Conservation (phyloP, 2,113 vertebrate genomes). For the Polypterus bichir region DNA sequence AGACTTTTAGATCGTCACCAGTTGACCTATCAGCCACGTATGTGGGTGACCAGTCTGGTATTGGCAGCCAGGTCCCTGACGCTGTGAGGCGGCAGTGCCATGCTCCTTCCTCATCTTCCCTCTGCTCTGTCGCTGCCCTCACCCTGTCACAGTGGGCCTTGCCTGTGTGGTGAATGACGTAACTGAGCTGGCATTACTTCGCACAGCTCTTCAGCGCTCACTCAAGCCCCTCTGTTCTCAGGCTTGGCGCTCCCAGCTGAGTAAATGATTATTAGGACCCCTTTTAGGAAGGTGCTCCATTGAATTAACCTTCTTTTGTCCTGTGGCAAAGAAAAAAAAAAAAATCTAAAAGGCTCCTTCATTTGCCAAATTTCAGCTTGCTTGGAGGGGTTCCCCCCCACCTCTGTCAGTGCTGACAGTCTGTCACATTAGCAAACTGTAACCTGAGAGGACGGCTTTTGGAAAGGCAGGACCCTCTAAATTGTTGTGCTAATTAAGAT, state of each 20-base stretch:
- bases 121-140: too few relatives aligned
- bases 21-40: too few relatives aligned
- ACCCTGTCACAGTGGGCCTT: too few relatives aligned
- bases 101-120: too few relatives aligned
- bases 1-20: too few relatives aligned
- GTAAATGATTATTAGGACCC: slow-evolving; percentile 62
- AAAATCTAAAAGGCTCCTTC: slow-evolving; percentile 35
- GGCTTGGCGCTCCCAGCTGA: slow-evolving; percentile 38
- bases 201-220: too few relatives aligned
- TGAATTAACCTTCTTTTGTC: slow-evolving; percentile 67
- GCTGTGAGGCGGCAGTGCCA: too few relatives aligned
- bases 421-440: slow-evolving; percentile 47
- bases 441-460: slow-evolving; percentile 53
- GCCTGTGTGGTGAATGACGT: too few relatives aligned
- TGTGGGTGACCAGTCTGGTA: too few relatives aligned
- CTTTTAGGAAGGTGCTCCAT: slow-evolving; percentile 55
- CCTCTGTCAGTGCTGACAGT: slow-evolving; percentile 38
- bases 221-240: background rate
- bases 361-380: slow-evolving; percentile 55
- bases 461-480: slow-evolving; percentile 38
- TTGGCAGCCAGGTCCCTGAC: too few relatives aligned
- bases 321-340: slow-evolving; percentile 14
- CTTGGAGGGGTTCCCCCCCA: slow-evolving; percentile 43
- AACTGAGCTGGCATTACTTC: too few relatives aligned
- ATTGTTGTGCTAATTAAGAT: slow-evolving; percentile 82